Evolutionary conservation across 2,113 vertebrate genomes (phyloP), one percentile per base, ranked within the genome.

Genomic region (Notarius quadriscutis): DNA sequence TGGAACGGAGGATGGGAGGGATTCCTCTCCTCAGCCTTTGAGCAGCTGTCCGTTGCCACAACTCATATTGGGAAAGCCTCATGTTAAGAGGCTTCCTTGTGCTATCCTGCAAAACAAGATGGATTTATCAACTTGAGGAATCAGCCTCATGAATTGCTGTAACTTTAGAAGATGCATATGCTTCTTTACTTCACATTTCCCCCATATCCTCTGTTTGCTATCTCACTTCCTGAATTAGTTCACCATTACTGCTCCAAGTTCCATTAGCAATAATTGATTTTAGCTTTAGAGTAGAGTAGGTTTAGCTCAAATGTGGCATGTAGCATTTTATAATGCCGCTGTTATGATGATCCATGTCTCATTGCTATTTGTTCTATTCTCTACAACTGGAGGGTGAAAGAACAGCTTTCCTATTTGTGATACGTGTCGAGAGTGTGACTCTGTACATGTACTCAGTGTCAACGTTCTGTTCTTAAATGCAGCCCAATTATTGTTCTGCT

Each of bases 1-100:
- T 96, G 92, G 96, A 94, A 20, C 93, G 95, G 86, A 96, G 92
- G 91, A 97, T 96, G 89, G 95, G 92, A 12, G 96, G 96, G 84
- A 95, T 93, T 67, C 96, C 97, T 92, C 96, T 95, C 90, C 97
- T 94, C 90, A 96, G 95, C 91, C 97, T 95, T 93, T 97, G 97
- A 53, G 95, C 94, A 82, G 96, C 94, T 92, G 96, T 97, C 94
- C 94, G 95, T 92, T 97, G 96, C 97, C 97, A 97, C 92, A 95
- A 92, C 0, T 97, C 95, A 48, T 96, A 96, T 94, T 96, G 97
- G 95, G 96, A 95, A 93, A 96, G 96, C 93, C 95, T 97, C 91
- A 92, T 80, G 6, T 95, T 95, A 51, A 95, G 92, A 74, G 90
- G 69, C 91, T 96, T 97, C 93, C 95, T 96, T 84, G 95, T 93